A percentile compares a stretch with the other conserved stretches of the same genome.
Evolutionary conservation across 2,113 vertebrate species (phyloP).

Genomic region (Toxotes chatareus): DNA sequence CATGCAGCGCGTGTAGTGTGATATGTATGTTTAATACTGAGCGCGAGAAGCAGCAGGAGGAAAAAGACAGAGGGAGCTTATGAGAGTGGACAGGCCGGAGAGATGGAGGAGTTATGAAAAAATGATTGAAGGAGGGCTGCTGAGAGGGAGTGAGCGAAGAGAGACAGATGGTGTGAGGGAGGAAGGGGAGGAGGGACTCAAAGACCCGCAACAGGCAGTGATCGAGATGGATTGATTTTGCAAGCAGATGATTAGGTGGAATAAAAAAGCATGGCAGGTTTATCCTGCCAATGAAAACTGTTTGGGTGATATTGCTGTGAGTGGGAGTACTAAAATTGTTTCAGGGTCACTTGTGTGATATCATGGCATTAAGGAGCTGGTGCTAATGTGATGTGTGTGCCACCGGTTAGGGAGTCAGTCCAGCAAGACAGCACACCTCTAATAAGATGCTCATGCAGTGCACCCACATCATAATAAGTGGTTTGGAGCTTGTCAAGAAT

Average conservation of each 20-base stretch:
- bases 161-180: slow-evolving; percentile 75
- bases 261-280: slow-evolving; percentile 61
- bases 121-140: slow-evolving; percentile 72
- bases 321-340: slow-evolving; percentile 68
- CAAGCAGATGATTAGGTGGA: slow-evolving; percentile 68
- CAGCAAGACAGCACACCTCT: slow-evolving; percentile 57
- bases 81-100: slow-evolving; percentile 65
- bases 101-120: slow-evolving; percentile 72
- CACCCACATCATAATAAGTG: slow-evolving; percentile 59
- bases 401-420: slow-evolving; percentile 70
- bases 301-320: slow-evolving; percentile 60
- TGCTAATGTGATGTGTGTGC: slow-evolving; percentile 72
- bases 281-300: slow-evolving; percentile 61
- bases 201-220: slow-evolving; percentile 74
- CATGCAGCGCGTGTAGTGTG: neutral
- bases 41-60: slow-evolving; percentile 1
- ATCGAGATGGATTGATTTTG: slow-evolving; percentile 77
- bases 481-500: slow-evolving; percentile 58
- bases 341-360: slow-evolving; percentile 74
- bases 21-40: slow-evolving; percentile 60
- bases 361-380: slow-evolving; percentile 57
- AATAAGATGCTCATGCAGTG: slow-evolving; percentile 66
- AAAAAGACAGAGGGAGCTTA: slow-evolving; percentile 35
- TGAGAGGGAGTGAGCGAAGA: slow-evolving; percentile 61
- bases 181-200: slow-evolving; percentile 58